Base-by-base conservation (phyloP, 2,888 invertebrate genomes). In the Apamea epomidion region DNA sequence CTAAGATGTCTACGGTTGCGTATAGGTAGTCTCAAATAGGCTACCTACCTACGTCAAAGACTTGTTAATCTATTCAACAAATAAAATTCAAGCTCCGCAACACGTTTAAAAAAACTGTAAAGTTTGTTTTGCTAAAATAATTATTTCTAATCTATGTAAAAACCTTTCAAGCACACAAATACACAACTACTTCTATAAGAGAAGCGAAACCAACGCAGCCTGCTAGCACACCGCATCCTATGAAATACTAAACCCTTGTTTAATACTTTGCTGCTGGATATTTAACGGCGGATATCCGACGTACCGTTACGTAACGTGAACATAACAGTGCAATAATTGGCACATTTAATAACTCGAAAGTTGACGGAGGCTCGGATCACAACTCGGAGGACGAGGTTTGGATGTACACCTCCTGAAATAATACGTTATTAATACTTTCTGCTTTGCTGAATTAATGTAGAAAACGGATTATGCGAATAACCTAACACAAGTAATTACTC, bases 301-400 rank as follows among this genome's bases (percentile, higher is more conserved):
- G 42, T 37, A 37, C n/a, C n/a, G n/a, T n/a, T n/a, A n/a, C 12
- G 21, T 4, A 32, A 29, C 1, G 32, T 45, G n/a, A 16, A 62
- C 29, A 32, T 48, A 68, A 69, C 58, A 37, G 25, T 25, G 7
- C n/a, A 70, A 54, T 54, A 48, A 81, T 37, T 58, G 54, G 37
- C 48, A 29, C 69, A 65, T 70, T 8, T 48, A 18, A 76, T 64
- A 64, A n/a, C 42, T 45, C 5, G 18, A 10, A 51, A 16, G n/a
- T 32, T 60, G 42, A 32, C 42, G n/a, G n/a, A 58, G n/a, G 32
- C n/a, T n/a, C 18, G n/a, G 51, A 62, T 60, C 54, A 32, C 62
- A 69, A 29, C 29, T 14, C 8, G 18, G 29, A 74, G 16, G 18
- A 60, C n/a, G 32, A n/a, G 21, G 1, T 67, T 21, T 60, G 0